phyloP scores from a whole-genome alignment of 2,113 vertebrate genomes.

The Anguilla japonica region DNA sequence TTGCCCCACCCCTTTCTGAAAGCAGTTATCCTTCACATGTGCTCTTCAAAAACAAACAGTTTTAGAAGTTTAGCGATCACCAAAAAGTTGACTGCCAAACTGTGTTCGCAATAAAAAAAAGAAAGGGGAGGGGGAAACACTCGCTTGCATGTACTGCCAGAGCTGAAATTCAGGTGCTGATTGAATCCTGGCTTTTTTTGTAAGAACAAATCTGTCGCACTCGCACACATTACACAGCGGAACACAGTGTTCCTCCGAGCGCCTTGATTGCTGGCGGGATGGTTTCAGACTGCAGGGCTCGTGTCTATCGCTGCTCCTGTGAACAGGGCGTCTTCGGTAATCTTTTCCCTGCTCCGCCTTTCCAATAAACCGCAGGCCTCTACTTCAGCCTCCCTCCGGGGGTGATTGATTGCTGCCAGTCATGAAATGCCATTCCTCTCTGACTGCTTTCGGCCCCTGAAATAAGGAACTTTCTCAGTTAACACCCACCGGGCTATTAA shows the following conservation, averaged over 20 bases:
- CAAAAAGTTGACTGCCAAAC: background rate
- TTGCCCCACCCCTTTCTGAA: too few relatives aligned
- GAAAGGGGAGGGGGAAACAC: background rate
- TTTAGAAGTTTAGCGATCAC: background rate
- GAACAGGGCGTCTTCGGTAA: slow-evolving; percentile 53
- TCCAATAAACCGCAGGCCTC: slow-evolving; percentile 66
- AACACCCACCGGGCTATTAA: slow-evolving; percentile 83
- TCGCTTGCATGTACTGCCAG: background rate
- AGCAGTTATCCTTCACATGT: too few relatives aligned
- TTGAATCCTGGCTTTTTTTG: background rate
- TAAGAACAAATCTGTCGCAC: background rate
- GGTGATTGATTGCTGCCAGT: slow-evolving; percentile 95
- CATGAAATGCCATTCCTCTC: slow-evolving; percentile 80
- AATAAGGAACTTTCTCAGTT: slow-evolving; percentile 82
- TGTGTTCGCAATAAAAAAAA: background rate
- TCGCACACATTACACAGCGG: slow-evolving; percentile 46
- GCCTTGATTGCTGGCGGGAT: slow-evolving; percentile 59
- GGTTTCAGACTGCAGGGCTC: slow-evolving; percentile 42
- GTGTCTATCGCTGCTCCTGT: slow-evolving; percentile 45
- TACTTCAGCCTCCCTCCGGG: slow-evolving; percentile 70
- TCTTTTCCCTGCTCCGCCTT: slow-evolving; percentile 54
- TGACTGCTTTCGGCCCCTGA: slow-evolving; percentile 73
- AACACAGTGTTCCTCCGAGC: slow-evolving; percentile 53
- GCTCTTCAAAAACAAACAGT: too few relatives aligned
- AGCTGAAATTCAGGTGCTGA: background rate